Base-by-base conservation (phyloP, 2,797 vertebrate species). In the Lycodopsis pacificus region DNA sequence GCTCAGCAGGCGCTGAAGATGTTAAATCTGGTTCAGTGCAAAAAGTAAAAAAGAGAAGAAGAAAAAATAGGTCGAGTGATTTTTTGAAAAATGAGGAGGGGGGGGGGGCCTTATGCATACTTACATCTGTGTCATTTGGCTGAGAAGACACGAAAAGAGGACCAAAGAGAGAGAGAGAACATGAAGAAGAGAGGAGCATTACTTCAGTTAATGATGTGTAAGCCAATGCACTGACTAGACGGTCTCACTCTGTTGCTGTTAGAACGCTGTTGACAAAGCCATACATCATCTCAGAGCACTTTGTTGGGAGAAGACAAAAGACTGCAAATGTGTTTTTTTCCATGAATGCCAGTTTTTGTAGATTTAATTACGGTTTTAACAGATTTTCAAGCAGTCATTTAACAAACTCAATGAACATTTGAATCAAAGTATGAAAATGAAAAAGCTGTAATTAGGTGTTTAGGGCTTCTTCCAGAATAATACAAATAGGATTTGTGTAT, bases 71-170 rank as follows among this genome's bases (percentile, higher is more conserved):
- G 17, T 36, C 30, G 53, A 53, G 65, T 17, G 66, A 65, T 48
- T 54, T 38, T 81, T 63, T 61, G 49, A 75, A n/a, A 93, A 65
- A 20, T 4, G 13, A 61, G 63, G 40, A 71, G 27, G 27, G 25
- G 25, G 25, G 25, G 27, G 30, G 32, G 9, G 58, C 68, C 90
- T 92, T 88, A 48, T 40, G 77, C 64, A 77, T 84, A 93, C 92
- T 94, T 88, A 94, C 93, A 84, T 93, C 92, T 71, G 93, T 94
- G 86, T 91, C 87, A 58, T 92, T 94, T 72, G 92, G 86, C 93
- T 93, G 89, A 32, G 66, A 59, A 71, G 76, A 82, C 14, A 40
- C 1, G 40, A 38, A 42, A 38, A 49, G 54, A 71, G 17, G 46
- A 78, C 63, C n/a, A 70, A 71, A 67, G 56, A 77, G 51, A 71